Base-by-base conservation (phyloP, 2,113 vertebrate species). In the Stigmatopora argus region DNA sequence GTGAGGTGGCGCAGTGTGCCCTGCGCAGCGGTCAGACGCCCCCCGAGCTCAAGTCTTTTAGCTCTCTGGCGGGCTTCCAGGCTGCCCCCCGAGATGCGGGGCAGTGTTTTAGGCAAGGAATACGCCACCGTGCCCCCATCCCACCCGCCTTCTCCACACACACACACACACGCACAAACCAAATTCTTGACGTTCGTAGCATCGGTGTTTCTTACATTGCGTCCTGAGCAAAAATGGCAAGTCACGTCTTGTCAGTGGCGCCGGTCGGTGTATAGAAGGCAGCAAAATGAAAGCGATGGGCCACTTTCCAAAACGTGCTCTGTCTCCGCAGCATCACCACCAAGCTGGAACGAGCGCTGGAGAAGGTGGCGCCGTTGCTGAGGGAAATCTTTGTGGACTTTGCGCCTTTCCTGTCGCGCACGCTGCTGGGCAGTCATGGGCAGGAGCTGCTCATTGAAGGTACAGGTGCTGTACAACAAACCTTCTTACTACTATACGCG, bases 381-480 rank as follows among this genome's bases (percentile, higher is more conserved):
- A 90, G 97, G 81, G 97, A 99, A 91, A 99, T 99, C 80, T 99
- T 99, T 87, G 97, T 99, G 88, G 97, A 99, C 85, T 99, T 99
- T 86, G 97, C 96, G 3, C 97, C 96, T 59, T 99, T 99, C 88
- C 89, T 99, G 34, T 99, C 97, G 48, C 90, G 97, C 76, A 99
- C 97, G 1, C 88, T 98, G 81, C 87, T 99, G 86, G 97, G 96
- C 85, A 98, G 96, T 87, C 97, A 99, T 83, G 97, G 97, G 89
- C 97, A 99, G 92, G 97, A 99, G 78, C 91, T 99, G 83, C 92
- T 99, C 89, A 99, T 99, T 90, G 97, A 99, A 98, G 97, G 97
- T 99, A 97, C 87, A 92, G 83, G 90, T 93, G 90, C 88, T 92
- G 85, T 92, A 92, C 89, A 86, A 56, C 80, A 84, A 75, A 84